Conservation (phyloP, 53 echinoderm and acorn worm genomes). For the Paracentrotus lividus region DNA sequence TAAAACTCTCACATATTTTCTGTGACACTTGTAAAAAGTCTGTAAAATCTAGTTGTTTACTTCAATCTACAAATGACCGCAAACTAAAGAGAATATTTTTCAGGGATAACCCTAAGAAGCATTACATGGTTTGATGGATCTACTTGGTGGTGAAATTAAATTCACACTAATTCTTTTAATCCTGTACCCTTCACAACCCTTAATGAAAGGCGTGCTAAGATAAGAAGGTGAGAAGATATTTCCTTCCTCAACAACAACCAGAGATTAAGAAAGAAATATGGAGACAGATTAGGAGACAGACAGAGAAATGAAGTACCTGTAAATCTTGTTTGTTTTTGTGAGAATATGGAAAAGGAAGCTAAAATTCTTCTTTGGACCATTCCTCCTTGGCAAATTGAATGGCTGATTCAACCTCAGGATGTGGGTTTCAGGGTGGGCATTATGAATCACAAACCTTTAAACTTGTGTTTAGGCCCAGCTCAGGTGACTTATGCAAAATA, state of each 20-base stretch:
- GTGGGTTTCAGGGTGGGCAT: neutral
- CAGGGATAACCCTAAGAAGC: neutral
- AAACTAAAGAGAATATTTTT: neutral
- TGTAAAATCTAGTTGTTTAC: conserved; percentile 44
- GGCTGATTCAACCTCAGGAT: conserved; percentile 14
- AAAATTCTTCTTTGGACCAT: neutral
- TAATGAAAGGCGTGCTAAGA: neutral
- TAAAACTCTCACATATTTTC: conserved; percentile 29
- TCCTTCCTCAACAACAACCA: conserved; percentile 34
- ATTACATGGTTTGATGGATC: conserved; percentile 17
- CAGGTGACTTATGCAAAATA: no score
- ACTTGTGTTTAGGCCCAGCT: no score
- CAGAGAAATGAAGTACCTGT: neutral
- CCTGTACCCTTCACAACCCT: neutral
- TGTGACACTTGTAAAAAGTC: neutral
- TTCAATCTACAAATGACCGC: conserved; percentile 47
- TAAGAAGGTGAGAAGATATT: neutral
- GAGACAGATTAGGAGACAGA: neutral
- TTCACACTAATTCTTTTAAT: conserved; percentile 52
- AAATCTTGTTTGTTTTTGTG: conserved; percentile 13
- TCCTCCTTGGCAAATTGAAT: neutral
- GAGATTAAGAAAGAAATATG: conserved; percentile 12
- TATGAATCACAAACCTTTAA: no score
- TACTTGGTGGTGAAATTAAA: conserved; percentile 26
- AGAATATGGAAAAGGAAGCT: neutral